These are phyloP conservation scores for Nematostella vectensis DNA, from an alignment of 92 coral and sea anemone species.

Conservation along the genomic window DNA sequence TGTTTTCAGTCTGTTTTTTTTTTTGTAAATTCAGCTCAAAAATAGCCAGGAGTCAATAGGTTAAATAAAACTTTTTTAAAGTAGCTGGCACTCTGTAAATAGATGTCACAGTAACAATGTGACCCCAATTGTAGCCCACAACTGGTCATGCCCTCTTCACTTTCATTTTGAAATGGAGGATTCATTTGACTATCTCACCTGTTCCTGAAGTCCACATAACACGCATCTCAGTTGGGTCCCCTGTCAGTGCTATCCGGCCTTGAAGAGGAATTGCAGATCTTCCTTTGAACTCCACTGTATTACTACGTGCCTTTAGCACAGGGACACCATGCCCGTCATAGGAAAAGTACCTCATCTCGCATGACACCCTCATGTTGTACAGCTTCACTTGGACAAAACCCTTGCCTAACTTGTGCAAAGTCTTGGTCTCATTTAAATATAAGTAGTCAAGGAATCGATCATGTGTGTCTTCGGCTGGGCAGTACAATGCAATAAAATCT, in stretches of 20 bases:
- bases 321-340: slow-evolving; percentile 21
- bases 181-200: no score
- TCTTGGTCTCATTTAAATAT: slow-evolving; percentile 30
- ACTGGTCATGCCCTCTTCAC: no score
- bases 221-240: slow-evolving; percentile 64
- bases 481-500: slow-evolving; percentile 72
- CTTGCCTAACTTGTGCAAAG: slow-evolving; percentile 48
- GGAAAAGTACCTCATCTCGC: slow-evolving; percentile 68
- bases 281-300: slow-evolving; percentile 55
- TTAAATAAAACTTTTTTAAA: no score
- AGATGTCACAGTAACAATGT: no score
- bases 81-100: no score
- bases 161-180: no score
- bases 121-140: no score
- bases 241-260: slow-evolving; percentile 69
- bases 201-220: slow-evolving; percentile 90
- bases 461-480: slow-evolving; percentile 62
- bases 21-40: no score
- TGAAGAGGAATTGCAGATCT: slow-evolving; percentile 55
- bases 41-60: no score
- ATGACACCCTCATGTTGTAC: slow-evolving; percentile 71
- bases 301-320: slow-evolving; percentile 35
- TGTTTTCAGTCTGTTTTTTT: no score
- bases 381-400: slow-evolving; percentile 47
- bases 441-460: slow-evolving; percentile 60